A percentile compares a stretch with the other conserved stretches of the same genome.
Evolutionary conservation across 2,113 vertebrate species (phyloP).

Genomic region (Antigone vipio): DNA sequence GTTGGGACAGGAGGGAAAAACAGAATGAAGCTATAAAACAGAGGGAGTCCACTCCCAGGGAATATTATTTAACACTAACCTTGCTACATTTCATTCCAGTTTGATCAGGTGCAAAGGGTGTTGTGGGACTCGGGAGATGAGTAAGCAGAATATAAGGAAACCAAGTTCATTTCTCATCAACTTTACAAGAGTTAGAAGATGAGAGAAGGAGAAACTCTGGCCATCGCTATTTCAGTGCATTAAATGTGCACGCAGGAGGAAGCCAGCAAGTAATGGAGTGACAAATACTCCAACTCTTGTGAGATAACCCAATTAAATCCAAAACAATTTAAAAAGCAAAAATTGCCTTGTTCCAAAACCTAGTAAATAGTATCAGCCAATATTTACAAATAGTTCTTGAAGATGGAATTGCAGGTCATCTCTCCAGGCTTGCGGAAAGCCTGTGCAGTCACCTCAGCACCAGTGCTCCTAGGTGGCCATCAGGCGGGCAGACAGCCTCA

Average conservation of each 20-base stretch:
- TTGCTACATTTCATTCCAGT: background rate
- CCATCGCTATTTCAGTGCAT: background rate
- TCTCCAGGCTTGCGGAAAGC: background rate
- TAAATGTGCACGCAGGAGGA: background rate
- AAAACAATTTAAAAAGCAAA: background rate
- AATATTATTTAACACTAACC: background rate
- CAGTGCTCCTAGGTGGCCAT: background rate
- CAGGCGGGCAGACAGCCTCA: constrained; percentile 23
- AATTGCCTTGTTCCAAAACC: background rate
- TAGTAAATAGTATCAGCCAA: accelerated
- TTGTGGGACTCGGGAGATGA: background rate
- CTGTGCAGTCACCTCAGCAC: background rate
- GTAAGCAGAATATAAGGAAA: background rate
- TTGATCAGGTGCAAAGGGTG: background rate
- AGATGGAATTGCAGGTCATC: accelerated
- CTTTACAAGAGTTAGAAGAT: background rate
- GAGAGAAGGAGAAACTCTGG: background rate
- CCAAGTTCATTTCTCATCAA: background rate
- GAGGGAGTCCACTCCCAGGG: background rate
- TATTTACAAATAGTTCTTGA: background rate
- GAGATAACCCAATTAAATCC: background rate
- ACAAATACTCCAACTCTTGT: background rate
- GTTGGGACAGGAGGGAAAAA: background rate
- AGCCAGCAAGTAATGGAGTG: background rate
- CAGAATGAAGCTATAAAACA: background rate